phyloP scores from a whole-genome alignment of 2,797 vertebrate genomes.

The Ficedula albicollis region DNA sequence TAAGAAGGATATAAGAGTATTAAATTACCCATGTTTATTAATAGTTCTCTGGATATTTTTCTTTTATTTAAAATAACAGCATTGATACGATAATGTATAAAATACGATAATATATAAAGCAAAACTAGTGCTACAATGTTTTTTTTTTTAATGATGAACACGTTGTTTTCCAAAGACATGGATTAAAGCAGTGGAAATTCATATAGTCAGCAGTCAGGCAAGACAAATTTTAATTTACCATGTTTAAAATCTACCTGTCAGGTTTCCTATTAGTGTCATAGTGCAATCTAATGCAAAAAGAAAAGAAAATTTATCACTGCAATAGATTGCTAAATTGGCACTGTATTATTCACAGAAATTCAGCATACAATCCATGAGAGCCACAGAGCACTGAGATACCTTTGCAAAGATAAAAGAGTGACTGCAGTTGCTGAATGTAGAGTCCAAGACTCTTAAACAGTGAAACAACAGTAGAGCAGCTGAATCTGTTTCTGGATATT shows the following conservation, averaged over 20 bases:
- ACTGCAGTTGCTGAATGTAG: neutral
- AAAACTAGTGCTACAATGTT: neutral
- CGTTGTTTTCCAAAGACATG: neutral
- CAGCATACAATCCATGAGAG: neutral
- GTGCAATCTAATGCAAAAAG: neutral
- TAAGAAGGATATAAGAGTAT: conserved; percentile 4
- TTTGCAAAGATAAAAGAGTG: neutral
- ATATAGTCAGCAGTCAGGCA: neutral
- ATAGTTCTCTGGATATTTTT: conserved; percentile 32
- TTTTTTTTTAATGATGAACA: neutral
- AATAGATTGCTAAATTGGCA: neutral
- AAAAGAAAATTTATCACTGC: neutral
- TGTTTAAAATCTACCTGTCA: conserved; percentile 17
- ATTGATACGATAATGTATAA: neutral
- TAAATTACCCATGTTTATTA: conserved; percentile 43
- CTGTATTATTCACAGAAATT: neutral
- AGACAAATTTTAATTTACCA: neutral
- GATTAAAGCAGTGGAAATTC: neutral
- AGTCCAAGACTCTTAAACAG: neutral
- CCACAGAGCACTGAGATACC: neutral
- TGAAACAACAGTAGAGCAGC: neutral
- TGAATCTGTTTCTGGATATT: neutral
- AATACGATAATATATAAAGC: neutral
- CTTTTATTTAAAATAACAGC: neutral
- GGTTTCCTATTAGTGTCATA: neutral